phyloP scores from a whole-genome alignment of 2,797 vertebrate species.

The Emys orbicularis region DNA sequence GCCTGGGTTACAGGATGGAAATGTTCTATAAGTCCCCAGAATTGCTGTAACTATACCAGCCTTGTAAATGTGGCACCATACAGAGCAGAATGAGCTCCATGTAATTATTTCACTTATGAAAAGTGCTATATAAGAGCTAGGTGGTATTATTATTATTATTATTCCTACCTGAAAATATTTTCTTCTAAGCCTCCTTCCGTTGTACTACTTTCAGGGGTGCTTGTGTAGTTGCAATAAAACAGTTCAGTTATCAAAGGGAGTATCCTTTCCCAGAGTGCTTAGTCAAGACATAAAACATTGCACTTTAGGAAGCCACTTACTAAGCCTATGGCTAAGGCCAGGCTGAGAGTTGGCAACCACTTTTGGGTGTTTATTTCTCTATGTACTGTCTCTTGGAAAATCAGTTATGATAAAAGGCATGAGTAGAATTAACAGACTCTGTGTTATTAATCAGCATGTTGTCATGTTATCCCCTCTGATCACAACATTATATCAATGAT shows the following conservation, averaged over 20 bases:
- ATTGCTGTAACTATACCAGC: neutral
- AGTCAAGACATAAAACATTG: neutral
- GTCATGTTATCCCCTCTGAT: neutral
- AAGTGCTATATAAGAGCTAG: constrained; percentile 20
- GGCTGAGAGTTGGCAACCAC: neutral
- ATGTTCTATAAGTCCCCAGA: neutral
- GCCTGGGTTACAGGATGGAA: neutral
- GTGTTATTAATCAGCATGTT: neutral
- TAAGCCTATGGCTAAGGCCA: neutral
- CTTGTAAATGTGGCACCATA: neutral
- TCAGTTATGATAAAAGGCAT: neutral
- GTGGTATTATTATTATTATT: neutral
- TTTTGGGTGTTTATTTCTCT: neutral
- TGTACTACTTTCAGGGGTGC: neutral
- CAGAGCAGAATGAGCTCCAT: neutral
- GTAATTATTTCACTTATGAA: neutral
- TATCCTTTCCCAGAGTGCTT: neutral
- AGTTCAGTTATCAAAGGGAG: neutral
- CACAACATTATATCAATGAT: too few species aligned
- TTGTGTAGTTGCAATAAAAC: neutral
- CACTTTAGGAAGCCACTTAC: neutral
- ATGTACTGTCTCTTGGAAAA: neutral
- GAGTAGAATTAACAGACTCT: neutral
- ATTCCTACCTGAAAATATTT: neutral
- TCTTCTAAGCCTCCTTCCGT: neutral